Conservation (phyloP, 2,797 vertebrate genomes). For the Neoniphon sammara region DNA sequence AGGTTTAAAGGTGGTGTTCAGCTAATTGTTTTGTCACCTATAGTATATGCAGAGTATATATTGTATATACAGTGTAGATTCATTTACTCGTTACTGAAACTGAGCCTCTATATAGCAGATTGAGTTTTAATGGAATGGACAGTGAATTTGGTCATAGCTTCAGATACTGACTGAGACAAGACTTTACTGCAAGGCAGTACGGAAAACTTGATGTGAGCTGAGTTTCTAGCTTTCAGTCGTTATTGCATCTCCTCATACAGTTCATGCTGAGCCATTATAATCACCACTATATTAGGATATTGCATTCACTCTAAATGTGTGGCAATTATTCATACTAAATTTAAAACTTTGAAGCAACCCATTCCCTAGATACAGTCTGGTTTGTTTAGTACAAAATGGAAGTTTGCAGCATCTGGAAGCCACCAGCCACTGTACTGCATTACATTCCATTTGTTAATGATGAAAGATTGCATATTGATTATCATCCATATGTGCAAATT, state of each 20-base stretch:
- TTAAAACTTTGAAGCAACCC: neutral
- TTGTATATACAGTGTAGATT: no score
- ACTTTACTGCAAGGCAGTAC: no score
- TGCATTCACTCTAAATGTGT: slow-evolving; percentile 38
- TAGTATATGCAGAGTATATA: no score
- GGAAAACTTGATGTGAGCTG: neutral
- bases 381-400: neutral
- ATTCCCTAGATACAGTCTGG: neutral
- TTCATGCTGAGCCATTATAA: slow-evolving; percentile 25
- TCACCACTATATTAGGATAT: slow-evolving; percentile 20
- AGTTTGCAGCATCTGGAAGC: neutral
- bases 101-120: no score
- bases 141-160: no score
- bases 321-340: slow-evolving; percentile 62
- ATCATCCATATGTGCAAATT: neutral
- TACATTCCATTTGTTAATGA: slow-evolving; percentile 3
- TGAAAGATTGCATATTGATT: neutral
- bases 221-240: neutral
- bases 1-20: no score
- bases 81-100: no score
- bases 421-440: neutral
- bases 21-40: no score
- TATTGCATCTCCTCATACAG: slow-evolving; percentile 4
- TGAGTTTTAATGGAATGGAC: no score
- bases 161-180: no score